Evolutionary conservation across 2,888 invertebrate genomes (phyloP).

Genomic region (Monoplex corrugatus): DNA sequence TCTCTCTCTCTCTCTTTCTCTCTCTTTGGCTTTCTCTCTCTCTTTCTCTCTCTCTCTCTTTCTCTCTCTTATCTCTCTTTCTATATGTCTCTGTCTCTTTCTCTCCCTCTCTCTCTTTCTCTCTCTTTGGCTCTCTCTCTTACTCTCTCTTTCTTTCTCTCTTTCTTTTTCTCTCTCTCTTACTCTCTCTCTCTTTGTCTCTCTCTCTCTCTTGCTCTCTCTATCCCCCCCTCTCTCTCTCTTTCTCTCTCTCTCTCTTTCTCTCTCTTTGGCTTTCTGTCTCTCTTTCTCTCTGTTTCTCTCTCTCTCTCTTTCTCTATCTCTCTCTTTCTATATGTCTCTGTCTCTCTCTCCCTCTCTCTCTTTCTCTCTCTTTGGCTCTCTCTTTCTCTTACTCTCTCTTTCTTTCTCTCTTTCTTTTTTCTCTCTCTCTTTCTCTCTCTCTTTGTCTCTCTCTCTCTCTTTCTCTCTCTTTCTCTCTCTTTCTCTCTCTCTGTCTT

Average conservation of each 20-base stretch:
- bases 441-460: too few species aligned
- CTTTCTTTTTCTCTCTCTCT: too few species aligned
- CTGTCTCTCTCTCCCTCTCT: too few species aligned
- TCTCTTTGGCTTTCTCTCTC: neutral
- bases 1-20: too few species aligned
- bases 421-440: too few species aligned
- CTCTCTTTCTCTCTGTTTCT: conserved; percentile 30
- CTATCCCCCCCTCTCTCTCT: conserved; percentile 36
- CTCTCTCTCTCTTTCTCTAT: conserved; percentile 22
- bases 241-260: conserved; percentile 46
- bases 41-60: neutral
- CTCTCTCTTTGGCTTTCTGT: conserved; percentile 36
- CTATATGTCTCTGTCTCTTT: conserved; percentile 17
- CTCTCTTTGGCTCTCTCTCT: neutral
- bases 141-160: neutral
- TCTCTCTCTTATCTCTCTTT: neutral
- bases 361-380: too few species aligned
- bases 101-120: conserved; percentile 15
- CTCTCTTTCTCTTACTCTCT: too few species aligned
- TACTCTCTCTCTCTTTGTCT: neutral
- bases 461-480: too few species aligned
- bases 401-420: too few species aligned
- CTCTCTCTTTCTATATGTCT: too few species aligned
- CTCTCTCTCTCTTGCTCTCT: conserved; percentile 31
- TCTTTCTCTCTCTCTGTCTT: too few species aligned